Evolutionary conservation across 2,797 vertebrate genomes (phyloP).

Genomic region (Setipinna tenuifilis): DNA sequence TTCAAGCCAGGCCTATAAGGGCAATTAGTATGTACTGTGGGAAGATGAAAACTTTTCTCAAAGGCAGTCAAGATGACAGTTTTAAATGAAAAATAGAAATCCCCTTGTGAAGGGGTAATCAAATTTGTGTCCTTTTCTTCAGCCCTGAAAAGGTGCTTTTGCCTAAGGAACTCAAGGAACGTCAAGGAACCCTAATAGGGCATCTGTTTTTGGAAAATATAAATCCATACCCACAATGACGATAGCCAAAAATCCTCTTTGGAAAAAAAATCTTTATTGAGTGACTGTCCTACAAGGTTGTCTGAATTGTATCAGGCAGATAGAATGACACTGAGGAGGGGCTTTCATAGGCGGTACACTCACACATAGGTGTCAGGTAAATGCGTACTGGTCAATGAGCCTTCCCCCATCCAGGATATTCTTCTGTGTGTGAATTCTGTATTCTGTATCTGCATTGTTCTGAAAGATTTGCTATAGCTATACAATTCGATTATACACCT

Average conservation of each 20-base stretch:
- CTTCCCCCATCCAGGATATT: neutral
- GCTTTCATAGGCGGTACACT: neutral
- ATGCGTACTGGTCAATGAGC: neutral
- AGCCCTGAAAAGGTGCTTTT: constrained; percentile 79
- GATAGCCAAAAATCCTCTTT: constrained; percentile 55
- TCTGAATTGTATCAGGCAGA: constrained; percentile 67
- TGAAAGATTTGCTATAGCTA: too few relatives aligned
- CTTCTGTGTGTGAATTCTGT: neutral
- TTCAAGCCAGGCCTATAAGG: constrained; percentile 74
- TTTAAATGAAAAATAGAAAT: constrained; percentile 70
- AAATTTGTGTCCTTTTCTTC: constrained; percentile 77
- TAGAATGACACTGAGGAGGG: constrained; percentile 65
- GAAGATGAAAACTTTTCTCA: constrained; percentile 82
- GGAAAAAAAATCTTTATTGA: constrained; percentile 63
- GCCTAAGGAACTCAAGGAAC: constrained; percentile 80
- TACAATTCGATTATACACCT: too few relatives aligned
- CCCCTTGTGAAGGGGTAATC: constrained; percentile 78
- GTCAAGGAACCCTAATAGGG: constrained; percentile 73
- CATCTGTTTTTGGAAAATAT: constrained; percentile 73
- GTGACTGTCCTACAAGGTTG: constrained; percentile 70
- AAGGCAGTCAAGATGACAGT: constrained; percentile 72
- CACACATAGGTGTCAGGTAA: neutral
- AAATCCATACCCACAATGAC: constrained; percentile 72
- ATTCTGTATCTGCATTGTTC: neutral
- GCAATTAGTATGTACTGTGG: constrained; percentile 84